Conservation (phyloP, 2,113 vertebrate genomes). For the Anseranas semipalmata region DNA sequence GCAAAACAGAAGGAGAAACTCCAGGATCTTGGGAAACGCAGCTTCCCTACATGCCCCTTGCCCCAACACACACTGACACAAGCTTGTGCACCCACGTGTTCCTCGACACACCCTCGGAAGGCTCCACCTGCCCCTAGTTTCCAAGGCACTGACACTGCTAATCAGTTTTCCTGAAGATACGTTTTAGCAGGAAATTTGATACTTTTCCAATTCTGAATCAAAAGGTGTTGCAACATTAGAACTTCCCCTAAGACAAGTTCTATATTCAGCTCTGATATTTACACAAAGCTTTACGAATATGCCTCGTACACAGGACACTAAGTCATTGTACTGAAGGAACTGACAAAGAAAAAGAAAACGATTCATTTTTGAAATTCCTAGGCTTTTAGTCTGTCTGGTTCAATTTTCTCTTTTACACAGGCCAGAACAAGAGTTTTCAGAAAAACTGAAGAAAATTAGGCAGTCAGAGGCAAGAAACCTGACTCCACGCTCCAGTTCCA, state of each 20-base stretch:
- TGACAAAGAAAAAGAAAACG: background rate
- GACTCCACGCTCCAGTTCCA: background rate
- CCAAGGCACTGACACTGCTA: background rate
- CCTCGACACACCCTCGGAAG: accelerated
- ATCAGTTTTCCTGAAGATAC: background rate
- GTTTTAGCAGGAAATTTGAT: background rate
- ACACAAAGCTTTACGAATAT: background rate
- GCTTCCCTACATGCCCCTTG: background rate
- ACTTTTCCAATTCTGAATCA: background rate
- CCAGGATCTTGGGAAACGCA: accelerated
- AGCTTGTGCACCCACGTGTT: accelerated
- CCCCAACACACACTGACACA: accelerated
- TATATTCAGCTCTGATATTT: background rate
- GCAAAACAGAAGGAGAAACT: background rate
- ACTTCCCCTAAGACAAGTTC: background rate
- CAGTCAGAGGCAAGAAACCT: background rate
- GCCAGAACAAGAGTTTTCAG: background rate
- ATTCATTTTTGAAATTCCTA: background rate
- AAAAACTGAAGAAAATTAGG: background rate
- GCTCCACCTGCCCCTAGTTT: background rate
- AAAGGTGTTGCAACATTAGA: background rate
- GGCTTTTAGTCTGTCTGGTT: background rate
- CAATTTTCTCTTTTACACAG: background rate
- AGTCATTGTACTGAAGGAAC: accelerated
- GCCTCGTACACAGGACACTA: accelerated